Percentiles rank a stretch among this genome's conserved stretches.
These are phyloP conservation scores for Heliconius hewitsoni DNA, from an alignment of 1,140 invertebrate genomes.

Conservation along the genomic window DNA sequence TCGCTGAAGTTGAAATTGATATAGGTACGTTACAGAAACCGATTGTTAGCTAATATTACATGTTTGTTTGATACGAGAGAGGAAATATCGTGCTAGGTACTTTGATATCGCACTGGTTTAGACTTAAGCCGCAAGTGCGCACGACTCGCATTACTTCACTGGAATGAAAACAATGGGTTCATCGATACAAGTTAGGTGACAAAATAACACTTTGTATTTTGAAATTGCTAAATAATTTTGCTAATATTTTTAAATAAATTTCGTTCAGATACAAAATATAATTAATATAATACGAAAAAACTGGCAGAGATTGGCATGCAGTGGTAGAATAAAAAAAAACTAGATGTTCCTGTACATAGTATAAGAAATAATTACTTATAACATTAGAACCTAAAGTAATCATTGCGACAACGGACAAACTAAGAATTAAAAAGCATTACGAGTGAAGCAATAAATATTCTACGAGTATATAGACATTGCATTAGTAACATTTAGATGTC, in stretches of 20 bases:
- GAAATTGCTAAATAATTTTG: not conserved
- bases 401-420: not conserved
- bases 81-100: slow-evolving; percentile 35
- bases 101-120: slow-evolving; percentile 33
- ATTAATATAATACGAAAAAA: too few relatives aligned
- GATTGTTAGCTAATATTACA: slow-evolving; percentile 39
- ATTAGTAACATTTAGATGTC: slow-evolving; percentile 20
- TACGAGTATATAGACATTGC: not conserved
- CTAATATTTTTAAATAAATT: too few relatives aligned
- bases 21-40: slow-evolving; percentile 39
- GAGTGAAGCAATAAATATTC: not conserved
- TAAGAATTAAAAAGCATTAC: not conserved
- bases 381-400: not conserved
- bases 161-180: slow-evolving; percentile 64
- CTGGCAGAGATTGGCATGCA: too few relatives aligned
- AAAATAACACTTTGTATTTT: slow-evolving; percentile 14
- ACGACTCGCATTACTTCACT: slow-evolving; percentile 44
- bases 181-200: slow-evolving; percentile 33
- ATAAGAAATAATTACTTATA: not conserved
- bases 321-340: too few relatives aligned
- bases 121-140: slow-evolving; percentile 39
- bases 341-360: too few relatives aligned
- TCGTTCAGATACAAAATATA: too few relatives aligned
- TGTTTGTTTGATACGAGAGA: slow-evolving; percentile 31
- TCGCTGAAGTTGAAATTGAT: slow-evolving; percentile 36